A percentile compares a stretch with the other conserved stretches of the same genome.
Conservation (phyloP, 2,797 vertebrate species). For the Aselliscus stoliczkanus region DNA sequence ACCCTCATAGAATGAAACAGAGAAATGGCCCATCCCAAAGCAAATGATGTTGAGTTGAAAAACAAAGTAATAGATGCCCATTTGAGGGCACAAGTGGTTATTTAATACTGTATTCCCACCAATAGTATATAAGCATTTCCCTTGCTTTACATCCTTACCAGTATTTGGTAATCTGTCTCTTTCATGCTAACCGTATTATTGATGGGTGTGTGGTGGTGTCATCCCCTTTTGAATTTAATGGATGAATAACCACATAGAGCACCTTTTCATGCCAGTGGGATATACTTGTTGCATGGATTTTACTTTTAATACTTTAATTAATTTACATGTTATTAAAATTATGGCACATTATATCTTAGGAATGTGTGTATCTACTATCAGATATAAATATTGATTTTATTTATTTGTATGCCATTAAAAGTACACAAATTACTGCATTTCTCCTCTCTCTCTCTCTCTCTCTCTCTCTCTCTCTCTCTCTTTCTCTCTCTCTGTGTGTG, state of each 20-base stretch:
- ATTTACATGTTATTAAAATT: background rate
- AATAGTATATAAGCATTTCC: background rate
- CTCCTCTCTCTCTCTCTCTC: too few relatives aligned
- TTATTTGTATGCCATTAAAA: background rate
- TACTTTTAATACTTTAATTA: background rate
- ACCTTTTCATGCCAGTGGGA: background rate
- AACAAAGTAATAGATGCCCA: background rate
- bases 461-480: too few relatives aligned
- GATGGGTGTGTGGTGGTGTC: background rate
- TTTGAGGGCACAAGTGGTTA: background rate
- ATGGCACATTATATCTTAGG: background rate
- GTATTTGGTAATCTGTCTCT: background rate
- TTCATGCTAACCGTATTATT: background rate
- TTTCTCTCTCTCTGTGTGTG: too few relatives aligned
- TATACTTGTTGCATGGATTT: background rate
- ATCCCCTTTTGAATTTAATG: background rate
- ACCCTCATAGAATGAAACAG: background rate
- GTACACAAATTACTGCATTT: background rate
- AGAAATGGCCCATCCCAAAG: background rate
- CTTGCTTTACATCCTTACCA: background rate
- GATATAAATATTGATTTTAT: background rate
- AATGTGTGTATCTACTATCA: background rate
- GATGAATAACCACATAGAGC: background rate
- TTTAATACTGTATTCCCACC: background rate
- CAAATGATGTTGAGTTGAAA: background rate